Conservation (phyloP, 2,888 invertebrate species). For the Reticulitermes lucifugus region DNA sequence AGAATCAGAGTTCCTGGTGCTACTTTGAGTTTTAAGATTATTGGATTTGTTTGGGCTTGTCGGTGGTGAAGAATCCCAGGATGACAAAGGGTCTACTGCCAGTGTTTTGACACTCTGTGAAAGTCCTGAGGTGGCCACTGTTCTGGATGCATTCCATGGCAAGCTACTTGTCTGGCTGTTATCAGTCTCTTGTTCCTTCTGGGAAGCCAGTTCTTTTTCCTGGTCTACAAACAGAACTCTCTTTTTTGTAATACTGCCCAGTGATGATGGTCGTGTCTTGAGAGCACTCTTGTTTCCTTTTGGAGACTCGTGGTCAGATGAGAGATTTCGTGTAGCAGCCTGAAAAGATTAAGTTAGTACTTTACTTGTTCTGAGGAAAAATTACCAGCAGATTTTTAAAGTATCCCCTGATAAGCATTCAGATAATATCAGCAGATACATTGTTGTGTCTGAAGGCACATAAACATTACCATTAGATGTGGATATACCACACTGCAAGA, state of each 20-base stretch:
- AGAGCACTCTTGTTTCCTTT: slow-evolving; percentile 63
- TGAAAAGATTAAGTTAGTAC: no score
- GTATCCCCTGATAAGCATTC: no score
- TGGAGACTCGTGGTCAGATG: slow-evolving; percentile 14
- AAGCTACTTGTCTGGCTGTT: slow-evolving; percentile 60
- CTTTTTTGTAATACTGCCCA: slow-evolving; percentile 70
- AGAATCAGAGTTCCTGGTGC: slow-evolving; percentile 60
- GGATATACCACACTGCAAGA: no score
- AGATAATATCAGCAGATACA: no score
- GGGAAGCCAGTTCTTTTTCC: slow-evolving; percentile 26
- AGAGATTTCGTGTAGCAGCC: no score
- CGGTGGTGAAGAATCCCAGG: neutral
- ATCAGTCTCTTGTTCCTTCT: slow-evolving; percentile 53
- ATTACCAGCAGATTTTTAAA: no score
- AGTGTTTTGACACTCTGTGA: neutral
- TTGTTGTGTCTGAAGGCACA: no score
- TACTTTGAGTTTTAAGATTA: slow-evolving; percentile 49
- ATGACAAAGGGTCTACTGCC: neutral
- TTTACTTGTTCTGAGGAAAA: no score
- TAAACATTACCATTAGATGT: no score
- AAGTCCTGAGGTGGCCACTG: neutral
- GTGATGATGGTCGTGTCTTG: slow-evolving; percentile 66
- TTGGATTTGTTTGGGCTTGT: neutral
- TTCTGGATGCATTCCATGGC: neutral
- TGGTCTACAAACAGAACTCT: slow-evolving; percentile 69